These are phyloP conservation scores for Thripadectes ignobilis DNA, from an alignment of 2,797 vertebrate species.

Conservation along the genomic window DNA sequence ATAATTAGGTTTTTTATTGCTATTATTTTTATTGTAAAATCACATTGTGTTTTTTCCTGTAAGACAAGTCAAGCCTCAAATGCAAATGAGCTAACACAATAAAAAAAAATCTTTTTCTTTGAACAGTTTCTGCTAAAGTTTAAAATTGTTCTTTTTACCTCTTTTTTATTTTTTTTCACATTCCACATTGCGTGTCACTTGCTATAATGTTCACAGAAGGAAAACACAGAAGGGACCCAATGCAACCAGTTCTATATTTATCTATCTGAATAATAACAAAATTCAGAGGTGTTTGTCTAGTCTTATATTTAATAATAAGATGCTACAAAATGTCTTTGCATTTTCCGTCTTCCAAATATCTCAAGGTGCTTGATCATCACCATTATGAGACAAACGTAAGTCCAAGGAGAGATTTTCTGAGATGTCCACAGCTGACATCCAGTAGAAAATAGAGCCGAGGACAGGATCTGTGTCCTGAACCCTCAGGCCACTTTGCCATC, in stretches of 20 bases:
- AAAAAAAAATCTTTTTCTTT: background rate
- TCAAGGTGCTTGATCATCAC: background rate
- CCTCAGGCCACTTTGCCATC: slow-evolving; percentile 10
- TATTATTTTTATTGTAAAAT: background rate
- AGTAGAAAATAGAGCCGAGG: background rate
- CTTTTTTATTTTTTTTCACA: background rate
- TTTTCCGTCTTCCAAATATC: background rate
- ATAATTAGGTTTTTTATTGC: background rate
- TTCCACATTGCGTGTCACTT: slow-evolving; percentile 6
- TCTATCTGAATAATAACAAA: slow-evolving; percentile 50
- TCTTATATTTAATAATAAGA: slow-evolving; percentile 39
- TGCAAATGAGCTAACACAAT: background rate
- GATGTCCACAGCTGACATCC: background rate
- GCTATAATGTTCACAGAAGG: slow-evolving; percentile 42
- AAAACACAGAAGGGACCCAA: slow-evolving; percentile 34
- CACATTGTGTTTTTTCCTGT: background rate
- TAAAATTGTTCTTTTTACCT: background rate
- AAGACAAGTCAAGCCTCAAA: background rate
- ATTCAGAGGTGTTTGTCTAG: slow-evolving; percentile 49
- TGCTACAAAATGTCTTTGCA: background rate
- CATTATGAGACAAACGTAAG: background rate
- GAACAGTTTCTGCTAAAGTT: background rate
- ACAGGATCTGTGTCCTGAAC: slow-evolving; percentile 1
- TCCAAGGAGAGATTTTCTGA: background rate
- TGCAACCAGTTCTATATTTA: slow-evolving; percentile 51